Percentiles rank a stretch among this genome's conserved stretches.
Conservation (phyloP, 2,797 vertebrate genomes). For the Anomalospiza imberbis region DNA sequence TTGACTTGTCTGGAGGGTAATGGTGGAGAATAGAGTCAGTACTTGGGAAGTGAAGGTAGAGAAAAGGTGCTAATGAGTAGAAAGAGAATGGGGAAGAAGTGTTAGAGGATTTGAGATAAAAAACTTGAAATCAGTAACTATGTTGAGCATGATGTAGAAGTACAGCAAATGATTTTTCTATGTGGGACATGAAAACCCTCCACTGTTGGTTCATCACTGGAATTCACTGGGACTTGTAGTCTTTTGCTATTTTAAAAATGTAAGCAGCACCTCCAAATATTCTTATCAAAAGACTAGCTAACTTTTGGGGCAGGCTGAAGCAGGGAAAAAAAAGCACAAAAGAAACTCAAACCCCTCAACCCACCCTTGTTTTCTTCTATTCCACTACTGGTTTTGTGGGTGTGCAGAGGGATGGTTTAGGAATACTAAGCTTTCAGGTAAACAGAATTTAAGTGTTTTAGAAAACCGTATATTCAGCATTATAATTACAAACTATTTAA, state of each 20-base stretch:
- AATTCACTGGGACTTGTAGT: not conserved
- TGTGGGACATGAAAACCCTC: not conserved
- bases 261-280: not conserved
- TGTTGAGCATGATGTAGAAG: not conserved
- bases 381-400: not conserved
- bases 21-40: not conserved
- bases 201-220: not conserved
- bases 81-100: not conserved
- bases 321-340: accelerated
- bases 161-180: not conserved
- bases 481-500: slow-evolving; percentile 66
- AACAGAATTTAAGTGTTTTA: slow-evolving; percentile 68
- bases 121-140: not conserved
- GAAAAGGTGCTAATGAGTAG: not conserved
- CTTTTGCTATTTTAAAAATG: not conserved
- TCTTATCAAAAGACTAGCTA: not conserved
- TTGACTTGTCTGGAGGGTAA: not conserved
- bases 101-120: not conserved
- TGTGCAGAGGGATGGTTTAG: not conserved
- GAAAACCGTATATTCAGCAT: slow-evolving; percentile 52
- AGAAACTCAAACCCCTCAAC: not conserved
- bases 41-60: not conserved
- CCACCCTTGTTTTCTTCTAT: not conserved
- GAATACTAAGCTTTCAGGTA: slow-evolving; percentile 50
- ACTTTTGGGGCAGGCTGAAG: not conserved